These are phyloP conservation scores for Oscheius sp. DNA, from an alignment of 2,888 invertebrate species.

Conservation along the genomic window DNA sequence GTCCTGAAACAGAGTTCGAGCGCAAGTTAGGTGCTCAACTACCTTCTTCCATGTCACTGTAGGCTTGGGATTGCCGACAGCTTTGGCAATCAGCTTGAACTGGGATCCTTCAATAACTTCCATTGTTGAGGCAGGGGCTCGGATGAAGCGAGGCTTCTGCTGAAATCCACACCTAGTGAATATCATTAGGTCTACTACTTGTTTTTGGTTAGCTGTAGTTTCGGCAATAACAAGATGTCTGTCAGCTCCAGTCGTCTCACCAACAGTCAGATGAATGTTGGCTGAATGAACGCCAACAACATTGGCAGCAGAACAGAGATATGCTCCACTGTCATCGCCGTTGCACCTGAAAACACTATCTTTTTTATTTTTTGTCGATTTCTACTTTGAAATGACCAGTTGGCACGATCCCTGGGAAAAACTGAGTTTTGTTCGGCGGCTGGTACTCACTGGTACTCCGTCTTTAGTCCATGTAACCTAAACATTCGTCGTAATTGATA, in stretches of 20 bases:
- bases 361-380: not conserved
- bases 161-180: not conserved
- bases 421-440: constrained; percentile 50
- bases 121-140: constrained; percentile 59
- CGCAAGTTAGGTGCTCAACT: no score
- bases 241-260: constrained; percentile 60
- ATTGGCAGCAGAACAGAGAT: constrained; percentile 59
- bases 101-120: constrained; percentile 62
- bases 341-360: constrained; percentile 33
- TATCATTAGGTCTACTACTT: not conserved
- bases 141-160: constrained; percentile 57
- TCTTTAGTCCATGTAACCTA: constrained; percentile 67
- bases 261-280: constrained; percentile 64
- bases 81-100: constrained; percentile 62
- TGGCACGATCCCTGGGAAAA: constrained; percentile 51
- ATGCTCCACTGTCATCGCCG: constrained; percentile 66
- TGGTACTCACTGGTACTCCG: constrained; percentile 61
- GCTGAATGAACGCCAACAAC: constrained; percentile 59
- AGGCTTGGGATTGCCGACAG: constrained; percentile 63
- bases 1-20: constrained; percentile 40
- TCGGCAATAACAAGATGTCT: constrained; percentile 67
- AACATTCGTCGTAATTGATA: not conserved
- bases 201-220: constrained; percentile 42
- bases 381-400: constrained; percentile 49
- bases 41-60: constrained; percentile 66